Evolutionary conservation across 2,113 vertebrate species (phyloP).

Genomic region (Forbesichthys agassizii): DNA sequence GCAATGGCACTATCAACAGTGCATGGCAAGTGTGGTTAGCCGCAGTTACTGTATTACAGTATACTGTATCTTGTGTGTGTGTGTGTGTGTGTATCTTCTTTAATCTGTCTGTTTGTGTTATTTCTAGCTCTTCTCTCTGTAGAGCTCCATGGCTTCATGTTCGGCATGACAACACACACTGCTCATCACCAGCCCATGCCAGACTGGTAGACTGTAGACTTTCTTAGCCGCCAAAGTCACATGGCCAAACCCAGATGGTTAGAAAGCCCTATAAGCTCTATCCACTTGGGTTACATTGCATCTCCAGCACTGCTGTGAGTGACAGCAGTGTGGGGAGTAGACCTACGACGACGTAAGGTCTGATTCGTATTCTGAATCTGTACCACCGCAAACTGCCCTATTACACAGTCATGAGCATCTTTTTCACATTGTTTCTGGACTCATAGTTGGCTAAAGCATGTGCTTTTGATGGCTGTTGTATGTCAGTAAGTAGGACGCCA

Average conservation of each 20-base stretch:
- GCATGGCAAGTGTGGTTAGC: neutral
- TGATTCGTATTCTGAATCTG: neutral
- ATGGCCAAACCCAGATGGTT: slow-evolving; percentile 4
- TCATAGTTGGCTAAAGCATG: neutral
- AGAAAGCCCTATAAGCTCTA: neutral
- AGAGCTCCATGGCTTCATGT: neutral
- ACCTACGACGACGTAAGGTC: neutral
- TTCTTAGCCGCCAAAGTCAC: slow-evolving; percentile 37
- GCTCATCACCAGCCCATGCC: neutral
- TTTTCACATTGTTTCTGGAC: slow-evolving; percentile 14
- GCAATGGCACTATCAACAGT: neutral
- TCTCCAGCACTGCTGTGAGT: neutral
- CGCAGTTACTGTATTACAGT: neutral
- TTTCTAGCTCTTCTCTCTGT: neutral
- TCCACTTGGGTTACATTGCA: slow-evolving; percentile 1
- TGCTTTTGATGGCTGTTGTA: slow-evolving; percentile 13
- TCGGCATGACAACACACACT: too few relatives aligned
- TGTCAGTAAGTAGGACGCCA: slow-evolving; percentile 24
- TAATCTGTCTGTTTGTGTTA: neutral
- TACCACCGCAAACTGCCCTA: slow-evolving; percentile 20
- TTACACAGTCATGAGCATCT: slow-evolving; percentile 26
- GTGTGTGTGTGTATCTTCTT: neutral
- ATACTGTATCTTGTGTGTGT: neutral
- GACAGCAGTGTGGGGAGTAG: neutral
- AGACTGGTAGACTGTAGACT: slow-evolving; percentile 16